Conservation (phyloP, 2,797 vertebrate genomes). For the Falco naumanni region DNA sequence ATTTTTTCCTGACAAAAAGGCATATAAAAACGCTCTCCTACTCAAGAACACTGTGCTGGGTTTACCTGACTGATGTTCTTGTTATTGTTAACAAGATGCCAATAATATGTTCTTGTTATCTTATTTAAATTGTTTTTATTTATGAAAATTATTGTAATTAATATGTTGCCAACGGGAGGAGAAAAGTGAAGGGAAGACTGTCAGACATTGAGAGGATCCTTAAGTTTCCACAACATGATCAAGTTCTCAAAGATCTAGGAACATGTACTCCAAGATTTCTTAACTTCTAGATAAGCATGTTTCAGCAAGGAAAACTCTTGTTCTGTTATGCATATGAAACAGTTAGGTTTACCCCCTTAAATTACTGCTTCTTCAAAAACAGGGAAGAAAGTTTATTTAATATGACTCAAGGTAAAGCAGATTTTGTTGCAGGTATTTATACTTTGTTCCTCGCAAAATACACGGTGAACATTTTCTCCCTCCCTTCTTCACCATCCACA, state of each 20-base stretch:
- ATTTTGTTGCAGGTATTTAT: not conserved
- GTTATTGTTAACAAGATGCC: not conserved
- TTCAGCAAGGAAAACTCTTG: not conserved
- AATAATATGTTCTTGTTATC: not conserved
- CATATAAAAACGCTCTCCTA: not conserved
- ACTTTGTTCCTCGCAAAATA: not conserved
- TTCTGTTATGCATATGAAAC: not conserved
- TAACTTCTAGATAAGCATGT: not conserved
- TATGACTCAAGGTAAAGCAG: not conserved
- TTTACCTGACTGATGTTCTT: not conserved
- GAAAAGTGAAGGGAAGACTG: not conserved
- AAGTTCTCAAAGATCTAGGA: not conserved
- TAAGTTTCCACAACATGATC: not conserved
- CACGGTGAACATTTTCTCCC: not conserved
- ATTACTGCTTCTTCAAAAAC: not conserved
- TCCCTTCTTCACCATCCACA: not conserved
- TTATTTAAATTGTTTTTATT: not conserved
- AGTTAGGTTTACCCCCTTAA: not conserved
- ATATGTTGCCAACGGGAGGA: not conserved
- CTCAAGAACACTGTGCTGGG: not conserved
- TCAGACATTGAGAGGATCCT: not conserved
- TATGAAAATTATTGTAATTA: not conserved
- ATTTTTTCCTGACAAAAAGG: not conserved
- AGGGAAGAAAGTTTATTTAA: not conserved
- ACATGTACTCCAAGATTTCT: not conserved